Conservation (phyloP, 1,140 invertebrate genomes). For the Bactericera cockerelli region DNA sequence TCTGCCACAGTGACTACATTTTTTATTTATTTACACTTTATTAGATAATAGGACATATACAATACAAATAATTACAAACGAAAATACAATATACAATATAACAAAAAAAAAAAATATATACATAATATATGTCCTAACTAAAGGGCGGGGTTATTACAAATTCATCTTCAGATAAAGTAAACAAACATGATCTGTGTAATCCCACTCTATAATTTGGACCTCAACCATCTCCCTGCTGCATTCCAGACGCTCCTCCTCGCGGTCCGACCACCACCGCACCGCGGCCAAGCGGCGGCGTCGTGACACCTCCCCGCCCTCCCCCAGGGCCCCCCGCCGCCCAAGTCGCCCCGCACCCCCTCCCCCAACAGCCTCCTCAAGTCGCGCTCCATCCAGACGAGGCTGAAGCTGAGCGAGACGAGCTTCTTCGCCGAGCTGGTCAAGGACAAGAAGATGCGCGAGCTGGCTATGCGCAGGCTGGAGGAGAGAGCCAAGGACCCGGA, state of each 20-base stretch:
- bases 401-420: slow-evolving; percentile 67
- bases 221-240: too few species aligned
- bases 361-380: slow-evolving; percentile 18
- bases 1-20: too few species aligned
- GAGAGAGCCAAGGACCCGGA: slow-evolving; percentile 26
- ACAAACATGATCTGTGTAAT: too few species aligned
- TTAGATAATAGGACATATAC: too few species aligned
- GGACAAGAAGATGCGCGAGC: slow-evolving; percentile 58
- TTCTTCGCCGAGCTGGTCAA: slow-evolving; percentile 76
- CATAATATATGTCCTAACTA: too few species aligned
- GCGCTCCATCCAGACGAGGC: slow-evolving; percentile 25
- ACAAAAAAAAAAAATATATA: too few species aligned
- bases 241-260: not conserved
- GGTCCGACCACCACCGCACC: slow-evolving; percentile 20
- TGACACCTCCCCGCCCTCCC: slow-evolving; percentile 22
- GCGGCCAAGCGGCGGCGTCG: slow-evolving; percentile 28
- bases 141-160: too few species aligned
- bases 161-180: too few species aligned
- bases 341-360: slow-evolving; percentile 15
- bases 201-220: too few species aligned
- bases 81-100: too few species aligned
- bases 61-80: too few species aligned
- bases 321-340: slow-evolving; percentile 11
- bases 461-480: slow-evolving; percentile 49
- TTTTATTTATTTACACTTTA: too few species aligned